A percentile compares a stretch with the other conserved stretches of the same genome.
Conservation (phyloP, 2,888 invertebrate genomes). For the Oscheius sp. region DNA sequence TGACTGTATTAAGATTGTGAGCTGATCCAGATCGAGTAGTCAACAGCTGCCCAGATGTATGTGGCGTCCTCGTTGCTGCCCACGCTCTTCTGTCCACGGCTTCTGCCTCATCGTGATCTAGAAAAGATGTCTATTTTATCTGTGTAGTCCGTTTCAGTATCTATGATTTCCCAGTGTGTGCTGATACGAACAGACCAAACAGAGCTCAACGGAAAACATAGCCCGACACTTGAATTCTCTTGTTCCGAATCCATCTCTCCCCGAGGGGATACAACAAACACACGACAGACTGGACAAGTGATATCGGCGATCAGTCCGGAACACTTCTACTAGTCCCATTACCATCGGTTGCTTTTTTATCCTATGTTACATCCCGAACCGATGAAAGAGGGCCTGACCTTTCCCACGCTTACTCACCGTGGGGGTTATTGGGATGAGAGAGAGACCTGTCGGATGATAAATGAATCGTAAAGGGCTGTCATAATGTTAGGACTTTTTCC, state of each 20-base stretch:
- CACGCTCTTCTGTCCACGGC: slow-evolving; percentile 49
- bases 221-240: slow-evolving; percentile 27
- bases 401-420: slow-evolving; percentile 30
- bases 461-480: slow-evolving; percentile 6
- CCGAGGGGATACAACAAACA: slow-evolving; percentile 26
- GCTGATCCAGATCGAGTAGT: slow-evolving; percentile 37
- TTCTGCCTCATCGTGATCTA: slow-evolving; percentile 52
- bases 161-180: slow-evolving; percentile 15
- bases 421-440: neutral
- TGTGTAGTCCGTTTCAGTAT: neutral
- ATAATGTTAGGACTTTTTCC: neutral
- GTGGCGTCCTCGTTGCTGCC: slow-evolving; percentile 26
- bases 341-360: neutral
- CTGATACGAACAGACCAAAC: slow-evolving; percentile 34
- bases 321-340: slow-evolving; percentile 15
- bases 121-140: slow-evolving; percentile 3
- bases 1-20: slow-evolving; percentile 48
- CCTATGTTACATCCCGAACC: slow-evolving; percentile 2
- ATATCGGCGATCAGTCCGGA: neutral
- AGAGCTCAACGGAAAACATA: slow-evolving; percentile 18
- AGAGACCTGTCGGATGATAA: neutral
- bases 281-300: neutral
- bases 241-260: slow-evolving; percentile 10
- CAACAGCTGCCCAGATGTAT: neutral
- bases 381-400: slow-evolving; percentile 16